Percentiles rank a stretch among this genome's conserved stretches.
phyloP scores from a whole-genome alignment of 2,888 invertebrate genomes.

The Tinea pellionella region DNA sequence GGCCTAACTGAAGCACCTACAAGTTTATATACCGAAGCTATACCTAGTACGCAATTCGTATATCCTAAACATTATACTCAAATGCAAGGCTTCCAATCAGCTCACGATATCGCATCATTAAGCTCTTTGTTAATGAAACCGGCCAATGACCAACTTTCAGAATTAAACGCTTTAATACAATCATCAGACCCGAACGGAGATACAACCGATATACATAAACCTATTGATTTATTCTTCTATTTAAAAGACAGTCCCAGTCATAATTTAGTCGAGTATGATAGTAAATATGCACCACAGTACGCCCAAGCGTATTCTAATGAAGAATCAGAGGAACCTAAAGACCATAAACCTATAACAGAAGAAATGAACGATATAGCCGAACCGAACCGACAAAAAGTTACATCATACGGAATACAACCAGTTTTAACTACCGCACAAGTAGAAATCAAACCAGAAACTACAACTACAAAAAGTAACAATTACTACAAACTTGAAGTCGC shows the following conservation, averaged over 20 bases:
- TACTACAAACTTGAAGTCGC: conserved; percentile 45
- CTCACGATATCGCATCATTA: conserved; percentile 49
- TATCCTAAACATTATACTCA: conserved; percentile 44
- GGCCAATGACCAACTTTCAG: conserved; percentile 57
- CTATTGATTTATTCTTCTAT: conserved; percentile 49
- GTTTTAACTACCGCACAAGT: conserved; percentile 19
- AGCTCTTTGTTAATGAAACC: conserved; percentile 56
- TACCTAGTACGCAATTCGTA: conserved; percentile 37
- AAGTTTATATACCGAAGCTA: conserved; percentile 35
- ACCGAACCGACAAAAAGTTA: conserved; percentile 28
- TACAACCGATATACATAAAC: conserved; percentile 23
- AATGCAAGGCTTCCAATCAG: conserved; percentile 41
- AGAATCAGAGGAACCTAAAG: conserved; percentile 23
- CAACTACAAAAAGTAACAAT: conserved; percentile 35
- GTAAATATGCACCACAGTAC: conserved; percentile 30
- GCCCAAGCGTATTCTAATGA: conserved; percentile 27
- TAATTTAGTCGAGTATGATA: conserved; percentile 21
- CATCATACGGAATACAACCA: conserved; percentile 24
- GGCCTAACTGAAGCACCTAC: conserved; percentile 29
- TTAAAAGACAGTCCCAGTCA: conserved; percentile 33
- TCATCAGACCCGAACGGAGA: conserved; percentile 21
- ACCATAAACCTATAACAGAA: conserved; percentile 58
- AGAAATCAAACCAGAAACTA: conserved; percentile 21
- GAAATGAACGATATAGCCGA: conserved; percentile 51
- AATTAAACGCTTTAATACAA: conserved; percentile 56